Conservation (phyloP, 2,113 vertebrate genomes). For the Numida meleagris region DNA sequence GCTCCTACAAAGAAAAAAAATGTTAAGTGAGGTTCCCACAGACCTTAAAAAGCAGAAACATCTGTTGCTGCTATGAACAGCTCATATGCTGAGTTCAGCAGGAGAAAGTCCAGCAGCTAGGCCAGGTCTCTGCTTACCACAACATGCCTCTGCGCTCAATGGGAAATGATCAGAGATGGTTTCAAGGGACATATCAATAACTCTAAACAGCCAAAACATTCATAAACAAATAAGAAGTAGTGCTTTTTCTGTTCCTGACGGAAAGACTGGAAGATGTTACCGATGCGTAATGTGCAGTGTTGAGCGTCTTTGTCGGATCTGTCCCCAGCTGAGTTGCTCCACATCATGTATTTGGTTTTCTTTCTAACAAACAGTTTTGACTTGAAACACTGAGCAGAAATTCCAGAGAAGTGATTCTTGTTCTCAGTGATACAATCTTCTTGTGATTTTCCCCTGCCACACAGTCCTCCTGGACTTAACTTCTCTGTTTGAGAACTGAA, state of each 20-base stretch:
- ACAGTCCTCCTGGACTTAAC: not conserved
- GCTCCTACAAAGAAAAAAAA: slow-evolving; percentile 24
- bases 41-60: slow-evolving; percentile 75
- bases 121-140: slow-evolving; percentile 41
- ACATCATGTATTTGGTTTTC: not conserved
- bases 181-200: slow-evolving; percentile 60
- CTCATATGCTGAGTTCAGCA: slow-evolving; percentile 45
- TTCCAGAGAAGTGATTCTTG: not conserved
- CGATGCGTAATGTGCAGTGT: not conserved
- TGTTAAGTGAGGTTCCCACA: slow-evolving; percentile 64
- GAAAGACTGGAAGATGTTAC: slow-evolving; percentile 36
- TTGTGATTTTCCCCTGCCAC: not conserved
- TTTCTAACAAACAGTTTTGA: not conserved
- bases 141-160: slow-evolving; percentile 25
- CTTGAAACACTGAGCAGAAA: not conserved
- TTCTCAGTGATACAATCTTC: not conserved
- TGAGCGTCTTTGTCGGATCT: not conserved
- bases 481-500: not conserved
- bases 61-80: slow-evolving; percentile 57
- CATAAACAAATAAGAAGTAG: slow-evolving; percentile 44
- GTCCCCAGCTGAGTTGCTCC: slow-evolving; percentile 17
- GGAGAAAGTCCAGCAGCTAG: slow-evolving; percentile 49
- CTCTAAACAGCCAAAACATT: slow-evolving; percentile 23
- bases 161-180: slow-evolving; percentile 38
- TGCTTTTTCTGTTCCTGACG: not conserved